Evolutionary conservation across 2,888 invertebrate species (phyloP).

Genomic region (Toxonevra muliebris): DNA sequence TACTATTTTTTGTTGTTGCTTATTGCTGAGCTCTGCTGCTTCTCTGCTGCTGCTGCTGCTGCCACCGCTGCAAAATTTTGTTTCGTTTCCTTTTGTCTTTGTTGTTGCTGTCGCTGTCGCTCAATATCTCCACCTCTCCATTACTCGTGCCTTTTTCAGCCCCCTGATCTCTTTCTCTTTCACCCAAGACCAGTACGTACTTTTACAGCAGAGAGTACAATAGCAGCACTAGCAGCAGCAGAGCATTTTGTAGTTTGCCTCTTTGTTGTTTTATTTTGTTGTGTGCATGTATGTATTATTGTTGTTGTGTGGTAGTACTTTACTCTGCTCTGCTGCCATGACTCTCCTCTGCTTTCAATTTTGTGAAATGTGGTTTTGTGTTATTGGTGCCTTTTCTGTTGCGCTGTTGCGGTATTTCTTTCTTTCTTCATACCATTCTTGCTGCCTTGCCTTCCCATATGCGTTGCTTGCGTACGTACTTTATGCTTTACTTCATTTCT

Average conservation of each 20-base stretch:
- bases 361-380: no score
- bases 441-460: neutral
- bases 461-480: neutral
- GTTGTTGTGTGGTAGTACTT: neutral
- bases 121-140: neutral
- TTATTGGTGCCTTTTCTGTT: neutral
- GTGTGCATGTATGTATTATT: neutral
- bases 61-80: slow-evolving; percentile 37
- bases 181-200: no score
- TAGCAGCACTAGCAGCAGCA: no score
- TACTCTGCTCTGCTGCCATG: neutral
- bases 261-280: no score
- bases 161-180: no score
- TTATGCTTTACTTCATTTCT: neutral
- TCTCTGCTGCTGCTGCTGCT: slow-evolving; percentile 33
- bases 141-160: neutral
- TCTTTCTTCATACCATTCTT: neutral
- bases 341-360: no score
- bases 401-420: neutral
- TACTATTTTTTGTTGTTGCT: no score
- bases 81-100: slow-evolving; percentile 31
- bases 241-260: no score
- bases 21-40: no score
- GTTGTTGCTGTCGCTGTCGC: slow-evolving; percentile 22
- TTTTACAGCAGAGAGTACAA: no score